Conservation (phyloP, 2,888 invertebrate species). For the Harmothoe impar region DNA sequence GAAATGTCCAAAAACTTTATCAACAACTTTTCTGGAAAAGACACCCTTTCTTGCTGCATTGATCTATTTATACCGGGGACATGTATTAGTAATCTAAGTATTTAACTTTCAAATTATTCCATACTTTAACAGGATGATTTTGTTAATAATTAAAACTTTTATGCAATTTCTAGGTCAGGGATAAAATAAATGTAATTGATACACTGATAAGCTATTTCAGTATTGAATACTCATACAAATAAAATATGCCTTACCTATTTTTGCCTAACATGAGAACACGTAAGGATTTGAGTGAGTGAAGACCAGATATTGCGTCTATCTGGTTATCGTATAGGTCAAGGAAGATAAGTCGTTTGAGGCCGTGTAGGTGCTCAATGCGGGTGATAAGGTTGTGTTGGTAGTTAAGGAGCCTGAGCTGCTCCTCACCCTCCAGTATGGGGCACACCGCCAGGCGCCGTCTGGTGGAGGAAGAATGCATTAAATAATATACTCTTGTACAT, state of each 20-base stretch:
- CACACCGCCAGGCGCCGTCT: slow-evolving; percentile 90
- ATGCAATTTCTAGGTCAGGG: too few relatives aligned
- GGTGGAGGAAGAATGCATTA: slow-evolving; percentile 59
- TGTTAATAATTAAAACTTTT: too few relatives aligned
- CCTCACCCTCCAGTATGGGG: slow-evolving; percentile 92
- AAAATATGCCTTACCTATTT: slow-evolving; percentile 88
- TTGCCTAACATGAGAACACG: slow-evolving; percentile 95
- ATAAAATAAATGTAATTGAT: too few relatives aligned
- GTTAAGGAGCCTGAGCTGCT: slow-evolving; percentile 91
- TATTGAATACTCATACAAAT: too few relatives aligned
- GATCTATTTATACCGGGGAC: too few relatives aligned
- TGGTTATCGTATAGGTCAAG: slow-evolving; percentile 97
- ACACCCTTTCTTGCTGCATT: too few relatives aligned
- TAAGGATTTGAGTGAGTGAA: slow-evolving; percentile 90
- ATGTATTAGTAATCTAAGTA: too few relatives aligned
- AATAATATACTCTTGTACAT: background rate
- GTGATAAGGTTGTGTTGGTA: slow-evolving; percentile 95
- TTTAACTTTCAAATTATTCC: too few relatives aligned
- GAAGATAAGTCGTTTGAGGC: slow-evolving; percentile 92
- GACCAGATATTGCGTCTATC: slow-evolving; percentile 91
- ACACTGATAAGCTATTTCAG: too few relatives aligned
- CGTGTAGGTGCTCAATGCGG: slow-evolving; percentile 87
- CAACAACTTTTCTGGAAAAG: too few relatives aligned
- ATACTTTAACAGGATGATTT: background rate
- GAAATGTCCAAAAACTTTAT: too few relatives aligned